phyloP scores from a whole-genome alignment of 2,797 vertebrate species.

The Oryzias sinensis region DNA sequence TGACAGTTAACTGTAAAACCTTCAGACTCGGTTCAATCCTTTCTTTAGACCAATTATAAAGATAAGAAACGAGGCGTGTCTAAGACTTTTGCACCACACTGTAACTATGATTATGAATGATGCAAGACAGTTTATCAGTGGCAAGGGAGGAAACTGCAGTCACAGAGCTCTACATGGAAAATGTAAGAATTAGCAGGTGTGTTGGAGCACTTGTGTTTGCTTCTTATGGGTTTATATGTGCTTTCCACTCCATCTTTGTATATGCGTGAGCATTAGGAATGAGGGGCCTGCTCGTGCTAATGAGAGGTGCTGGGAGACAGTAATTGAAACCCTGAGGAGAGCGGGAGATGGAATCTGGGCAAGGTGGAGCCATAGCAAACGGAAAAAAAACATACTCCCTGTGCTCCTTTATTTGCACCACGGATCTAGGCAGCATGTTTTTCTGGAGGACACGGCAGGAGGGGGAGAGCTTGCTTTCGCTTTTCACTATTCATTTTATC shows the following conservation, averaged over 20 bases:
- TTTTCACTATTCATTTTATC: conserved; percentile 39
- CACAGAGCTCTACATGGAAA: conserved; percentile 50
- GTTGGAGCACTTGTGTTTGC: conserved; percentile 26
- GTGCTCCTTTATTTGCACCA: conserved; percentile 54
- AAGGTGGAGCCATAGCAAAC: conserved; percentile 20
- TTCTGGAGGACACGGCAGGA: conserved; percentile 58
- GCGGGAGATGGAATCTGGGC: conserved; percentile 33
- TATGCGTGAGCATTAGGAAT: conserved; percentile 61
- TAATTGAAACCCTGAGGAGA: conserved; percentile 79
- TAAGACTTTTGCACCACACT: neutral
- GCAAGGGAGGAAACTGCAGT: conserved; percentile 36
- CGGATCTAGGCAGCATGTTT: conserved; percentile 45
- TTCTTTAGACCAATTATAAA: too few relatives aligned
- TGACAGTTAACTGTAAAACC: too few relatives aligned
- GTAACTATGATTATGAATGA: conserved; percentile 55
- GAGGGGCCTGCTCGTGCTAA: conserved; percentile 72
- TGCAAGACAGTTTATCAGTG: conserved; percentile 41
- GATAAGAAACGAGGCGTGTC: neutral
- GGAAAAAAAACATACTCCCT: conserved; percentile 57
- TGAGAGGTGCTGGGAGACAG: conserved; percentile 80
- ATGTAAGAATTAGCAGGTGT: conserved; percentile 45
- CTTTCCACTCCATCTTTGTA: conserved; percentile 14
- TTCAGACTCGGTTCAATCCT: neutral
- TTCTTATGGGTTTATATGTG: conserved; percentile 32
- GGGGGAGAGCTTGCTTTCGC: conserved; percentile 21